Base-by-base conservation (phyloP, 35 echinoderm and acorn worm species). In the Stichopus chloronotus region DNA sequence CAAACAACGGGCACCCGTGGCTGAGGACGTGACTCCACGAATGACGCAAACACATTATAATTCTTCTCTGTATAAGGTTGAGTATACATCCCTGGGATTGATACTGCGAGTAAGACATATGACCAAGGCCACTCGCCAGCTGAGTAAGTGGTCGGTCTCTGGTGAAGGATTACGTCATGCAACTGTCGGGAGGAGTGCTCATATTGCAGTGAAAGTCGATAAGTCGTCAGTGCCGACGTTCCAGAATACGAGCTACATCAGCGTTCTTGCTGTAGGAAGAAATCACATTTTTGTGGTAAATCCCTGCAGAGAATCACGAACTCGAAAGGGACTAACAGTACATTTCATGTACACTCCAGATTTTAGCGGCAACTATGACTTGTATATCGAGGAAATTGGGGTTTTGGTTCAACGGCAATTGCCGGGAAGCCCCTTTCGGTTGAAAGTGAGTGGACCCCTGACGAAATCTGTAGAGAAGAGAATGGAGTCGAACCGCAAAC, bases 221-320 rank as follows among this genome's bases (percentile, higher is more conserved):
- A 43, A 43, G 30, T 43, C 30, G 30, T 43, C n/a, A n/a, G n/a
- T n/a, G n/a, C n/a, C n/a, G n/a, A n/a, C n/a, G n/a, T n/a, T n/a
- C n/a, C n/a, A n/a, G n/a, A n/a, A n/a, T n/a, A n/a, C n/a, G n/a
- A n/a, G n/a, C n/a, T n/a, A n/a, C n/a, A n/a, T 63, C 7, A 88
- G 86, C 65, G 86, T 88, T 21, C 86, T 88, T 6, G 86, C 86
- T 52, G 30, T 88, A 25, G 86, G 86, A 23, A n/a, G 24, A 19
- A 24, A 88, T 71, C 59, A 68, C 55, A 88, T 88, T 16, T 88
- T 88, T 63, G 14, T 60, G 30, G 53, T 43, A 17, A 55, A 84
- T 84, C 81, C 81, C 19, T 74, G 6, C 17, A 20, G 22, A 14
- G 53, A 54, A 56, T 20, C 81, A 13, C 30, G 53, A 55, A 55